Percentiles rank a stretch among this genome's conserved stretches.
These are phyloP conservation scores for Carettochelys insculpta DNA, from an alignment of 2,113 vertebrate species.

Conservation along the genomic window DNA sequence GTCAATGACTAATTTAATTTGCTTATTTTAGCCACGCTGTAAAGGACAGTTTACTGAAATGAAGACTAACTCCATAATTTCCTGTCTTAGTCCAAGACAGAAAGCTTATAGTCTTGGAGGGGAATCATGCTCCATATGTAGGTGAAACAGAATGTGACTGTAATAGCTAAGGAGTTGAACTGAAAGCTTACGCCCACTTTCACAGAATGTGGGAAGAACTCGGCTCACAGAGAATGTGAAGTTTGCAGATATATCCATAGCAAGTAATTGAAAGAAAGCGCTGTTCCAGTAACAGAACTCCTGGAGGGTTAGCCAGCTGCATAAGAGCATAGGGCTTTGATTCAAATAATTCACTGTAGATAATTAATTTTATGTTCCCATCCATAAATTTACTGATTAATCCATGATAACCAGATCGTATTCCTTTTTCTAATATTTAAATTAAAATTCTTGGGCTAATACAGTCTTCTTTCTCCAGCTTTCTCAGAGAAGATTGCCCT, in stretches of 20 bases:
- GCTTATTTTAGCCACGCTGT: constrained; percentile 15
- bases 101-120: neutral
- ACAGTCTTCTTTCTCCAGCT: neutral
- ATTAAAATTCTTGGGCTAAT: constrained; percentile 44
- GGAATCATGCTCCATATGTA: neutral
- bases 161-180: neutral
- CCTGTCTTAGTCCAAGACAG: neutral
- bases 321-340: constrained; percentile 50
- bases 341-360: constrained; percentile 52
- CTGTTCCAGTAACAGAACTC: constrained; percentile 20
- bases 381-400: constrained; percentile 48
- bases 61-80: constrained; percentile 23
- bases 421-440: constrained; percentile 45
- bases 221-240: neutral
- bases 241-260: constrained; percentile 5
- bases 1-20: neutral
- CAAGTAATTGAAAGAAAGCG: neutral
- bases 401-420: neutral
- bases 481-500: neutral
- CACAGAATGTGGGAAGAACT: constrained; percentile 4
- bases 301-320: constrained; percentile 30
- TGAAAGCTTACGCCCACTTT: neutral
- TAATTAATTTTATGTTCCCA: constrained; percentile 61
- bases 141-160: neutral
- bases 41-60: neutral